Conservation (phyloP, 2,113 vertebrate genomes). For the Dasypus novemcinctus region DNA sequence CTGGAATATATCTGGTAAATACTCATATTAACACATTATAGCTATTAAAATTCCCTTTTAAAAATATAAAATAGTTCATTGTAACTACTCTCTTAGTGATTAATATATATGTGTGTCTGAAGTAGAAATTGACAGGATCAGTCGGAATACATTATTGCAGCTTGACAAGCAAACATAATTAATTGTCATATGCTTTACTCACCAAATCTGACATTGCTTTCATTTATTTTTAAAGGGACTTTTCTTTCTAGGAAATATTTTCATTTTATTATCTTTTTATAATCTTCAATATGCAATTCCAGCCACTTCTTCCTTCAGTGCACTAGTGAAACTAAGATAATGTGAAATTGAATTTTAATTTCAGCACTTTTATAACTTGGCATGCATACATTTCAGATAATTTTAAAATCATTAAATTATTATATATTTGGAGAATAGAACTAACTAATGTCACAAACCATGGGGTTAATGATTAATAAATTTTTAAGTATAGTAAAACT, state of each 20-base stretch:
- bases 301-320: constrained; percentile 39
- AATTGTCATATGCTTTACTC: constrained; percentile 54
- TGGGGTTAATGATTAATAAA: constrained; percentile 31
- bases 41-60: constrained; percentile 32
- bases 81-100: constrained; percentile 52
- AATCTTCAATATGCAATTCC: constrained; percentile 36
- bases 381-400: constrained; percentile 25
- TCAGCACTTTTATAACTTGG: constrained; percentile 34
- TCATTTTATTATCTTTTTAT: constrained; percentile 59
- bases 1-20: background rate
- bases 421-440: constrained; percentile 34
- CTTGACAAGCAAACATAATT: constrained; percentile 69
- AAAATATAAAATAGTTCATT: constrained; percentile 42
- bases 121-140: constrained; percentile 59
- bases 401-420: constrained; percentile 56
- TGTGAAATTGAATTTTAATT: constrained; percentile 57
- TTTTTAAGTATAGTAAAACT: constrained; percentile 40
- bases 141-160: constrained; percentile 47
- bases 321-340: constrained; percentile 46
- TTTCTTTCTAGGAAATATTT: constrained; percentile 52
- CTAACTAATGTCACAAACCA: constrained; percentile 16
- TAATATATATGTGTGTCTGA: constrained; percentile 45
- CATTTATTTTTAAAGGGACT: constrained; percentile 51
- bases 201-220: constrained; percentile 44
- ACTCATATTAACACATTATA: constrained; percentile 1